Evolutionary conservation across 2,888 invertebrate species (phyloP).

Genomic region (Danaus chrysippus): DNA sequence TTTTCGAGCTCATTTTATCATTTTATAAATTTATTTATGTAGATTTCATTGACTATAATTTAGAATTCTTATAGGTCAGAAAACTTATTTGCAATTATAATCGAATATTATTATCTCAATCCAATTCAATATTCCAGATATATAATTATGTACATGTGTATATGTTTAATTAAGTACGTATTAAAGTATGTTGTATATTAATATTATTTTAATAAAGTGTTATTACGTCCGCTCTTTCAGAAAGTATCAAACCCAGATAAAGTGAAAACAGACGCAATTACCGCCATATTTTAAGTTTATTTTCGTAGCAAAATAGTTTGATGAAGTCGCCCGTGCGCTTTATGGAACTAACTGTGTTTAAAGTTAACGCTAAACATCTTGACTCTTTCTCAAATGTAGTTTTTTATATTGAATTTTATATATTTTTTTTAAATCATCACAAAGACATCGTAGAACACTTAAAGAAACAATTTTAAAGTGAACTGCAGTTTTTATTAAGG

Average conservation of each 20-base stretch:
- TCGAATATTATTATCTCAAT: no score
- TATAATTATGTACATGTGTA: no score
- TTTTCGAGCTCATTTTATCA: no score
- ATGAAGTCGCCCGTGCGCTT: constrained; percentile 30
- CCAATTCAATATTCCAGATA: no score
- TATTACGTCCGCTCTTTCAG: constrained; percentile 15
- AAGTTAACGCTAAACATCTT: constrained; percentile 38
- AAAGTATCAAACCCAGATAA: constrained; percentile 17
- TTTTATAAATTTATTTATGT: no score
- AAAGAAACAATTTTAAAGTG: constrained; percentile 18
- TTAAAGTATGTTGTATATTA: background rate
- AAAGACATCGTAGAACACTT: constrained; percentile 2
- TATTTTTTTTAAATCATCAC: background rate
- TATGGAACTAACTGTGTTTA: constrained; percentile 44
- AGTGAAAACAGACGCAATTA: constrained; percentile 27
- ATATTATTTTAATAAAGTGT: constrained; percentile 12
- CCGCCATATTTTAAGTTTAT: constrained; percentile 28
- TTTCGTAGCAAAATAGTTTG: constrained; percentile 30
- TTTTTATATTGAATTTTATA: constrained; percentile 11
- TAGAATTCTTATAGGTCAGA: no score
- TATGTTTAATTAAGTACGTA: no score
- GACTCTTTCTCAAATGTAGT: constrained; percentile 12
- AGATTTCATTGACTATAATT: no score
- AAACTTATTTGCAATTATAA: no score
- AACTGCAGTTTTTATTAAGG: constrained; percentile 17